Base-by-base conservation (phyloP, 1,140 invertebrate species). In the Nasonia longicornis region DNA sequence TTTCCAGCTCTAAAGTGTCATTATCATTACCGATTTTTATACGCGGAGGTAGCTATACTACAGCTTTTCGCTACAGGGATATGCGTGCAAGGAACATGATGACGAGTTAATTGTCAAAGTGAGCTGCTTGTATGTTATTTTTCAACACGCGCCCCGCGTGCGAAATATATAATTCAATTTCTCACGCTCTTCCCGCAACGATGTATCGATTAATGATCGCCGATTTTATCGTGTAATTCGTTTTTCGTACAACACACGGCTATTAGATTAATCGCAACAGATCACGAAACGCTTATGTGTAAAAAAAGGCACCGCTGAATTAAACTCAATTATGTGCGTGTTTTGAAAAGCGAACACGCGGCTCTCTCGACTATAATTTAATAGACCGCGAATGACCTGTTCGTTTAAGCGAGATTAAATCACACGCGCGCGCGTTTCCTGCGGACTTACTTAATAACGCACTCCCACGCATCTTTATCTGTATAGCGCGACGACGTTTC, bases 11-110 rank as follows among this genome's bases (percentile, higher is more conserved):
- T 38, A 35, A 38, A 71, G 35, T 71, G 29, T 71, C 69, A 71
- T 71, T 38, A 71, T 38, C 69, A 71, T 71, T 71, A 71, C 35
- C 35, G 69, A 71, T 67, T 67, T 67, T 67, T 67, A 26, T 26
- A 3, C 66, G 22, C 66, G 26, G 20, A 16, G 52, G 20, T 58
- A 35, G 4, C 31, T 35, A 35, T 35, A 35, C 31, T 35, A 58
- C 1, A 3, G 20, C 14, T 67, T 67, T 67, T 14, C 31, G 66
- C 26, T 66, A 3, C 22, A 7, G 7, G 26, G 31, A 16, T 63
- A 16, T 63, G 29, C 10, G 29, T 67, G 66, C 29, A 14, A 11
- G 10, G 26, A 67, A 14, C 1, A 67, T 67, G 66, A 67, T 31
- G 66, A n/a, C 29, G 66, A 67, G 11, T n/a, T 67, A 67, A 67